phyloP scores from a whole-genome alignment of 2,113 vertebrate genomes.

The Hirundichthys speculiger region DNA sequence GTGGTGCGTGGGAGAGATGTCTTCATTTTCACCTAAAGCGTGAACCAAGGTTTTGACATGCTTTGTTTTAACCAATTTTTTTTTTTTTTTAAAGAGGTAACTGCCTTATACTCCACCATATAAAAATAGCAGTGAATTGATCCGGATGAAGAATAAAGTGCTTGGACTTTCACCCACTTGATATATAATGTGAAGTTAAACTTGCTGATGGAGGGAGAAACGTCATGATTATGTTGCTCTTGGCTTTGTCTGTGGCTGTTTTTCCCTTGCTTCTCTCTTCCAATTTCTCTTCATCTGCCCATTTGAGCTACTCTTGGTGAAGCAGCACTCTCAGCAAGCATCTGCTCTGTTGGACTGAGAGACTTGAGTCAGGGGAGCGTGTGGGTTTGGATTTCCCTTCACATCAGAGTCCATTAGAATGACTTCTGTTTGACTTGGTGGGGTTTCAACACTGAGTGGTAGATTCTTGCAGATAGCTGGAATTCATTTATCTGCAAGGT shows the following conservation, averaged over 20 bases:
- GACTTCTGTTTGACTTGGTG: slow-evolving; percentile 79
- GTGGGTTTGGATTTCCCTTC: slow-evolving; percentile 75
- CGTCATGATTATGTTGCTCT: slow-evolving; percentile 64
- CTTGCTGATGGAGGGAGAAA: slow-evolving; percentile 75
- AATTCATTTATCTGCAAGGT: slow-evolving; percentile 70
- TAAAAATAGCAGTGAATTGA: slow-evolving; percentile 32
- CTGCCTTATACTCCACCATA: slow-evolving; percentile 15
- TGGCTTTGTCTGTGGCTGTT: slow-evolving; percentile 58
- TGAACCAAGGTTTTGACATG: slow-evolving; percentile 31
- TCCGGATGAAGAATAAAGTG: slow-evolving; percentile 40
- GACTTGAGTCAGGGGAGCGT: slow-evolving; percentile 62
- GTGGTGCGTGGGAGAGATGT: slow-evolving; percentile 64
- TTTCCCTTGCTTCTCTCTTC: slow-evolving; percentile 52
- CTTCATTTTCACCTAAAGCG: slow-evolving; percentile 43
- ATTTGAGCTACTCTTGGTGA: slow-evolving; percentile 54
- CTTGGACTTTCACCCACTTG: slow-evolving; percentile 38
- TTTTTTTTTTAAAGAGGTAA: slow-evolving; percentile 5
- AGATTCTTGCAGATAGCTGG: slow-evolving; percentile 72
- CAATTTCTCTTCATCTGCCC: slow-evolving; percentile 66
- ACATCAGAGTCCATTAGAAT: slow-evolving; percentile 63
- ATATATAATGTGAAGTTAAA: slow-evolving; percentile 65
- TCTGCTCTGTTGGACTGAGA: slow-evolving; percentile 53
- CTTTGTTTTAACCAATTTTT: slow-evolving; percentile 5
- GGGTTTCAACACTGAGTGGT: slow-evolving; percentile 66
- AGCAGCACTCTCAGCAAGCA: slow-evolving; percentile 52